phyloP scores from a whole-genome alignment of 2,888 invertebrate genomes.

The Chrysolina americana region DNA sequence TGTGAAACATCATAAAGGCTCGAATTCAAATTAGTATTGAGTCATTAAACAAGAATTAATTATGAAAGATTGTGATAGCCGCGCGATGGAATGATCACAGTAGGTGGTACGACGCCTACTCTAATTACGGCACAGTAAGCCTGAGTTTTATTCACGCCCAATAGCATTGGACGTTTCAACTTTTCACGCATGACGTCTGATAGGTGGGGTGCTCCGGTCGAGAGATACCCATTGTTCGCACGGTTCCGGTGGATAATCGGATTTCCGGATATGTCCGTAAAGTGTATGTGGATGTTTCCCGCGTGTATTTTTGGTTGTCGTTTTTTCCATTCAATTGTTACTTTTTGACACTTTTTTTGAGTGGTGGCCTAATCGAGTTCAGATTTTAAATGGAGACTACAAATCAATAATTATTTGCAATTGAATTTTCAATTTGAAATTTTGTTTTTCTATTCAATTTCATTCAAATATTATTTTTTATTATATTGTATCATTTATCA shows the following conservation, averaged over 20 bases:
- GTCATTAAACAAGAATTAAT: constrained; percentile 46
- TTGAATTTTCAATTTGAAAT: no score
- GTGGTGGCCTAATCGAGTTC: no score
- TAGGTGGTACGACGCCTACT: constrained; percentile 51
- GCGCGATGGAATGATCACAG: constrained; percentile 47
- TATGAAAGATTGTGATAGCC: constrained; percentile 39
- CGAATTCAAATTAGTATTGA: constrained; percentile 41
- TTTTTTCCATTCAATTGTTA: no score
- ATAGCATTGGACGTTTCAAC: constrained; percentile 23
- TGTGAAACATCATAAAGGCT: background rate
- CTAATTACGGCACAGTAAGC: constrained; percentile 31
- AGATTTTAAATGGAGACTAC: no score
- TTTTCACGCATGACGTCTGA: constrained; percentile 26
- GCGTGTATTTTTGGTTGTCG: no score
- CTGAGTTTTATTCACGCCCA: constrained; percentile 25
- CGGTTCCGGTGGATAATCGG: constrained; percentile 1
- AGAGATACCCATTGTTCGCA: background rate
- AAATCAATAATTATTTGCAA: no score
- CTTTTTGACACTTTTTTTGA: no score
- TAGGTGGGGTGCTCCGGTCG: constrained; percentile 26
- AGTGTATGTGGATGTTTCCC: no score
- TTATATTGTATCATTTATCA: no score
- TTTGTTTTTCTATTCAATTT: no score
- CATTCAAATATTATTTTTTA: no score
- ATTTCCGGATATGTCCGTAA: constrained; percentile 7